These are phyloP conservation scores for Therioaphis trifolii DNA, from an alignment of 2,888 invertebrate genomes.

Conservation along the genomic window DNA sequence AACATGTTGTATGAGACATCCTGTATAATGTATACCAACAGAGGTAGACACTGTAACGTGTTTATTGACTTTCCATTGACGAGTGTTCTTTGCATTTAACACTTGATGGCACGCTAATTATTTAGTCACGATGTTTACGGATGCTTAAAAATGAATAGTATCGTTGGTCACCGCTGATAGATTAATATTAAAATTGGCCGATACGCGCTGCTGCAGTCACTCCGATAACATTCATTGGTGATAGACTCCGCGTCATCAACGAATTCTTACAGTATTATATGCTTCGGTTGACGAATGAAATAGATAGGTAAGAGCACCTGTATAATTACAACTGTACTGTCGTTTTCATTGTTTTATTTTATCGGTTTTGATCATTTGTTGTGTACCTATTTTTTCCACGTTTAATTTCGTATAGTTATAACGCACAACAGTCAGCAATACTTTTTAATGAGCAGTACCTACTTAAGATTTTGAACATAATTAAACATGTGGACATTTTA, in stretches of 20 bases:
- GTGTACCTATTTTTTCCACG: not conserved
- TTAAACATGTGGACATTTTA: not conserved
- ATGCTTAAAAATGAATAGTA: not conserved
- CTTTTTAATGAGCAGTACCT: not conserved
- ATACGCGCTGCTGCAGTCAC: not conserved
- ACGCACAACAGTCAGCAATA: not conserved
- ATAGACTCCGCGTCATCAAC: not conserved
- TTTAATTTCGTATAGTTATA: not conserved
- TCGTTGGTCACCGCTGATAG: too few relatives aligned
- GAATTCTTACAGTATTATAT: not conserved
- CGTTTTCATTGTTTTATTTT: not conserved
- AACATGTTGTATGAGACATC: too few relatives aligned
- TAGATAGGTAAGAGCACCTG: not conserved
- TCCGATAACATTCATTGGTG: not conserved
- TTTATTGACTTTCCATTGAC: not conserved
- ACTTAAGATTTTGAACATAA: not conserved
- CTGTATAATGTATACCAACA: too few relatives aligned
- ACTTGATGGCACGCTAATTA: too few relatives aligned
- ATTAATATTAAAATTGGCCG: not conserved
- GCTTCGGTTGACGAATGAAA: not conserved
- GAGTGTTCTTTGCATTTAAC: not conserved
- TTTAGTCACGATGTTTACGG: not conserved
- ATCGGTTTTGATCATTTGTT: not conserved
- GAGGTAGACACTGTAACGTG: too few relatives aligned
- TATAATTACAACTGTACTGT: not conserved